Evolutionary conservation across 2,888 invertebrate genomes (phyloP), one percentile per base, ranked within the genome.

Genomic region (Laspeyria flexula): DNA sequence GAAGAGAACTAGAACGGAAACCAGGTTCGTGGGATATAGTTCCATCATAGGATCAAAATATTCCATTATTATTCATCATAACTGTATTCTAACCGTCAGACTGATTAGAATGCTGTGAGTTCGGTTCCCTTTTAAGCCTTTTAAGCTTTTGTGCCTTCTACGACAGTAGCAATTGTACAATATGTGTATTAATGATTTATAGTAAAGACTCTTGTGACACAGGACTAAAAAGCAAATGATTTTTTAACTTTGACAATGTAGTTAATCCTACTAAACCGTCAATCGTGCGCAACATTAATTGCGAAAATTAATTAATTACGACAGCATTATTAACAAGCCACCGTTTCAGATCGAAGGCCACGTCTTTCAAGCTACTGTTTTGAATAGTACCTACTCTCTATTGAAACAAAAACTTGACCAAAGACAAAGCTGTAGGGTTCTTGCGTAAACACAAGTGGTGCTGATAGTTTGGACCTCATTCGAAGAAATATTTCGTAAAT

Each of bases 331-430:
- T 46, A 37, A 55, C 54, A 54, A 38, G 42, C 7, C 33, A 48
- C 41, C 47, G 45, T 57, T 40, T 37, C 51, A 4, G 16, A 67
- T 67, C 11, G 62, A 69, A 69, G 65, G 66, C 51, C 48, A 5
- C 44, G 49, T 48, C 46, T 45, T 50, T 55, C 30, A 60, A 29
- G 10, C 23, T 23, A 37, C n/a, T 38, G 47, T 50, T 43, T 54
- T 48, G 48, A 45, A 51, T 56, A 40, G 29, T 15, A 53, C n/a
- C n/a, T n/a, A 46, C 45, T 60, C 41, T 64, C 44, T 50, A 50
- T 55, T 54, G 12, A 21, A 16, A 67, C 52, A 48, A 64, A 60
- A 64, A 64, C 45, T 46, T 46, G 42, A 39, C 49, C 18, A 5
- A 18, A 60, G 37, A 53, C 61, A 60, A 65, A 57, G 48, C 23